A percentile compares a stretch with the other conserved stretches of the same genome.
phyloP scores from a whole-genome alignment of 2,797 vertebrate genomes.

The Myiothlypis coronata region DNA sequence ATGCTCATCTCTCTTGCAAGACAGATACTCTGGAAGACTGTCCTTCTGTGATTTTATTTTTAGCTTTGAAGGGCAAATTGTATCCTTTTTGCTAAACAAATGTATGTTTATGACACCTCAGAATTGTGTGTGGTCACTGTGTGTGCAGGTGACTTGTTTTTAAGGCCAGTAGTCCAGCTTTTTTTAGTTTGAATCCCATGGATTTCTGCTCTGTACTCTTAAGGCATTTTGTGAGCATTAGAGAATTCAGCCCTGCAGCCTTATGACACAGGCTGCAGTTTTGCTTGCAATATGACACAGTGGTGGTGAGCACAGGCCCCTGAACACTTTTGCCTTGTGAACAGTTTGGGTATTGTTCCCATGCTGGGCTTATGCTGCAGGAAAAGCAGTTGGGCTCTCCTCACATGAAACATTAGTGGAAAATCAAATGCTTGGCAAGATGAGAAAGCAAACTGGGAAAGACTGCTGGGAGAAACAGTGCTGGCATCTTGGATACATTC shows the following conservation, averaged over 20 bases:
- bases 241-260: neutral
- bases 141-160: neutral
- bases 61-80: neutral
- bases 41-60: neutral
- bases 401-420: neutral
- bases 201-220: neutral
- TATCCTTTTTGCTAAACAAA: neutral
- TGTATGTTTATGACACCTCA: neutral
- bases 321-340: neutral
- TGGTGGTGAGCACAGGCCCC: neutral
- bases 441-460: neutral
- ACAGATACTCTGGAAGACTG: neutral
- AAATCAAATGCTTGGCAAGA: neutral
- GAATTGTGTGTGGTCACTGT: fast-evolving
- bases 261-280: neutral
- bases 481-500: neutral
- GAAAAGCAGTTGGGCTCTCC: neutral
- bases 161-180: neutral
- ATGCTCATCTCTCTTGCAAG: neutral
- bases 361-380: neutral
- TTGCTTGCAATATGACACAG: neutral
- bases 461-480: neutral
- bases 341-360: neutral
- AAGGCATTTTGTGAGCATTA: neutral
- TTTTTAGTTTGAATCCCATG: neutral